These are phyloP conservation scores for Pyrgilauda ruficollis DNA, from an alignment of 2,113 vertebrate species.

Conservation along the genomic window DNA sequence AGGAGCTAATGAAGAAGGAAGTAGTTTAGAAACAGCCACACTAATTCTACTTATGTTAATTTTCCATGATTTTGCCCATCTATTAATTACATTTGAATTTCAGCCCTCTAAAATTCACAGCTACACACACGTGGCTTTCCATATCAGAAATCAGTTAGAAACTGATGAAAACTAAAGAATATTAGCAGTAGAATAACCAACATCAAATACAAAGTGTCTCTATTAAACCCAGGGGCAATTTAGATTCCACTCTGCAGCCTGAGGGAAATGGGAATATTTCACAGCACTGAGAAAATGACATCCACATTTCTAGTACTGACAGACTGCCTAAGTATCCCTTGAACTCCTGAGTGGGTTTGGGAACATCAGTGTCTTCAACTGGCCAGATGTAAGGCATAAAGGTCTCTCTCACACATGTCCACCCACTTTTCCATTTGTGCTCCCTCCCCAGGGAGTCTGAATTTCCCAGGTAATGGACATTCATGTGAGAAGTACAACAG, in stretches of 20 bases:
- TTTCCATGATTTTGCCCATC: not conserved
- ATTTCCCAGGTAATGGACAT: not conserved
- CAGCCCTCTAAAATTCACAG: not conserved
- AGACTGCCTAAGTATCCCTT: not conserved
- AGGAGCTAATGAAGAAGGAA: not conserved
- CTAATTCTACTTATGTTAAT: not conserved
- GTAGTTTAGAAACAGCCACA: not conserved
- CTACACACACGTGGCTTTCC: not conserved
- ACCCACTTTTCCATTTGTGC: not conserved
- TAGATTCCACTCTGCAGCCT: not conserved
- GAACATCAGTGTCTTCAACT: not conserved
- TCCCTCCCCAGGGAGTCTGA: not conserved
- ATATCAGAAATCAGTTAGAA: not conserved
- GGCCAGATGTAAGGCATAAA: not conserved
- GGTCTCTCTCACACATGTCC: not conserved
- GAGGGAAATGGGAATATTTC: not conserved
- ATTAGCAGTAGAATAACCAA: not conserved
- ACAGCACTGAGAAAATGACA: not conserved
- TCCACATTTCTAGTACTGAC: not conserved
- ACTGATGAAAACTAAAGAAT: not conserved
- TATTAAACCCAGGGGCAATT: not conserved
- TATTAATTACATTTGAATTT: not conserved
- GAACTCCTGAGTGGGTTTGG: not conserved
- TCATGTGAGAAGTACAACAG: not conserved
- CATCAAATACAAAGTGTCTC: not conserved